These are phyloP conservation scores for Penaeus japonicus DNA, from an alignment of 1,140 invertebrate species.

Conservation along the genomic window DNA sequence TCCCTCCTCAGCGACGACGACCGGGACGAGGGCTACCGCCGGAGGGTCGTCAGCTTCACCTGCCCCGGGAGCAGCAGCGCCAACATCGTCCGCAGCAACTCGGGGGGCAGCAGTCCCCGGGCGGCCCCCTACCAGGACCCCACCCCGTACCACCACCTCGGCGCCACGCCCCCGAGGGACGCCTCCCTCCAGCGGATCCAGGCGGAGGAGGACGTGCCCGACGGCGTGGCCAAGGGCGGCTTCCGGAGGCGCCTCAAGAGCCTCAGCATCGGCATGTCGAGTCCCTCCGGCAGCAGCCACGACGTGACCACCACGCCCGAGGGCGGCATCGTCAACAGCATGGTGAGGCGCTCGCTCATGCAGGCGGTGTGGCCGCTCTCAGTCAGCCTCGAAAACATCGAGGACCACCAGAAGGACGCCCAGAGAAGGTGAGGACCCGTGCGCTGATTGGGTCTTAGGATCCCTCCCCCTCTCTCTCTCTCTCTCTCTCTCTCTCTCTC, in stretches of 20 bases:
- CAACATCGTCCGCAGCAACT: neutral
- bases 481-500: no score
- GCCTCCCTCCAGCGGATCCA: neutral
- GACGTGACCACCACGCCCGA: neutral
- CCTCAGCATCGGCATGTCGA: slow-evolving; percentile 29
- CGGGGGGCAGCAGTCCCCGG: neutral
- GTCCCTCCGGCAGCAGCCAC: slow-evolving; percentile 18
- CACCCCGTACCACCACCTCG: neutral
- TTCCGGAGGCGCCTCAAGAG: slow-evolving; percentile 40
- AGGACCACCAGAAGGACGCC: neutral
- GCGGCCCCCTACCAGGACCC: neutral
- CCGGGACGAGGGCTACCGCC: neutral
- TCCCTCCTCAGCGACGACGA: neutral
- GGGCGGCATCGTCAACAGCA: slow-evolving; percentile 15
- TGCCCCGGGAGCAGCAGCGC: neutral
- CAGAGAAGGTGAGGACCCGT: no score
- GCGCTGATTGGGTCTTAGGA: no score
- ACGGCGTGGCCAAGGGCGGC: neutral
- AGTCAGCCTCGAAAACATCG: slow-evolving; percentile 42
- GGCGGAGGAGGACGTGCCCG: neutral
- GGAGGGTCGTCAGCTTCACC: slow-evolving; percentile 43
- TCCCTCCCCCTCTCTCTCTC: no score
- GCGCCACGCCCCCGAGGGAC: neutral
- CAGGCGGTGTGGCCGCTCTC: slow-evolving; percentile 50
- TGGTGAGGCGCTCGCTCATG: slow-evolving; percentile 23